Conservation (phyloP, 2,888 invertebrate genomes). For the Dryobotodes eremita region DNA sequence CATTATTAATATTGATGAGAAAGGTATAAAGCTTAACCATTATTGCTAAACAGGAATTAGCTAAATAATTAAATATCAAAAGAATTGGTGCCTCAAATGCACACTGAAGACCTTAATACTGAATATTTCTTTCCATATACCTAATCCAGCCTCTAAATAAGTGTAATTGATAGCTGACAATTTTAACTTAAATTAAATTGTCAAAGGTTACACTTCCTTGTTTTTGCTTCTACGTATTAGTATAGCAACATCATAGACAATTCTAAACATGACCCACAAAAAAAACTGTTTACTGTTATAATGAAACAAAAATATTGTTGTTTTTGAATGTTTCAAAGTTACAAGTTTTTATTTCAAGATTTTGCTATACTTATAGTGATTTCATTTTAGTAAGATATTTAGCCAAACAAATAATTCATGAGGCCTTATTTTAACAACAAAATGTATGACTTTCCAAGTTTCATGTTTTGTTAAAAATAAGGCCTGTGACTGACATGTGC, state of each 20-base stretch:
- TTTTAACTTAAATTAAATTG: constrained; percentile 49
- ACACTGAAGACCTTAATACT: constrained; percentile 12
- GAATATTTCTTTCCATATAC: constrained; percentile 17
- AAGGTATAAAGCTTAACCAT: background rate
- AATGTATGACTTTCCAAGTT: background rate
- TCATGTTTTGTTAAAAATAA: constrained; percentile 54
- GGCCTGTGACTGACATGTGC: constrained; percentile 59
- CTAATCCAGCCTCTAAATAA: constrained; percentile 53
- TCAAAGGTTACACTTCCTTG: constrained; percentile 55
- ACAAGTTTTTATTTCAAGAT: constrained; percentile 9
- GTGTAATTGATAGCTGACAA: constrained; percentile 43
- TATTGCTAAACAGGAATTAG: background rate
- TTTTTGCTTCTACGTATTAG: constrained; percentile 64
- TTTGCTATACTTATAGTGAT: constrained; percentile 56
- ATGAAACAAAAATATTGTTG: background rate
- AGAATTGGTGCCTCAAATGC: constrained; percentile 3
- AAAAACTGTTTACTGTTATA: background rate
- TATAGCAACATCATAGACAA: constrained; percentile 62
- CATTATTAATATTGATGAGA: constrained; percentile 7
- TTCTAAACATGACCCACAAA: background rate
- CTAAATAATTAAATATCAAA: background rate
- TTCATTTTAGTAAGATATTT: constrained; percentile 67
- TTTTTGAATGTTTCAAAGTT: background rate
- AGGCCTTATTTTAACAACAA: constrained; percentile 56
- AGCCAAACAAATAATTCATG: constrained; percentile 69